A percentile compares a stretch with the other conserved stretches of the same genome.
These are phyloP conservation scores for Karalla daura DNA, from an alignment of 2,797 vertebrate genomes.

Conservation along the genomic window DNA sequence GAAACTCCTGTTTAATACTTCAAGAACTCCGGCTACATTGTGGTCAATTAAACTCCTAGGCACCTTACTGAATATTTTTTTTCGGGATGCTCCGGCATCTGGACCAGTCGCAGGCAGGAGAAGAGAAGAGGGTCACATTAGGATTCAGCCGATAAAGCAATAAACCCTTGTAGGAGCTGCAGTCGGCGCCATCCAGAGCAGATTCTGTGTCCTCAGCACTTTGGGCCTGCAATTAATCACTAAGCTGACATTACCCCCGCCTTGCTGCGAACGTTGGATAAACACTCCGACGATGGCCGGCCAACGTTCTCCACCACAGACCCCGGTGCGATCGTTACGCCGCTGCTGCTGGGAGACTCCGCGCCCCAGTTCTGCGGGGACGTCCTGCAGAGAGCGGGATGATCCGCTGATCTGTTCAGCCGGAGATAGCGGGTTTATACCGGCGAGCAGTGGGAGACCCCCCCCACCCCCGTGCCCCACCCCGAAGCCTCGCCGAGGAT, in stretches of 20 bases:
- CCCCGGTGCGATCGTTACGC: slow-evolving; percentile 43
- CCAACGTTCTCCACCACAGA: slow-evolving; percentile 40
- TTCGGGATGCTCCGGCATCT: slow-evolving; percentile 48
- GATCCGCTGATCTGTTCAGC: slow-evolving; percentile 58
- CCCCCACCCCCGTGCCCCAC: slow-evolving; percentile 11
- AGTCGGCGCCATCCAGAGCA: slow-evolving; percentile 69
- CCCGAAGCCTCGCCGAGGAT: slow-evolving; percentile 29
- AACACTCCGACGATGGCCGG: slow-evolving; percentile 63
- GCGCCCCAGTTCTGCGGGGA: slow-evolving; percentile 46
- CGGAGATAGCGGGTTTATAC: slow-evolving; percentile 43
- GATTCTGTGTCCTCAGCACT: slow-evolving; percentile 81
- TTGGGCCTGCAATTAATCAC: slow-evolving; percentile 79
- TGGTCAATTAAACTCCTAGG: slow-evolving; percentile 48
- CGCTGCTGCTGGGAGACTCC: slow-evolving; percentile 56
- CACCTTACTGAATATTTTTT: slow-evolving; percentile 47
- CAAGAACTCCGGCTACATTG: slow-evolving; percentile 22
- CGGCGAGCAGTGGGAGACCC: slow-evolving; percentile 29
- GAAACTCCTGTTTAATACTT: slow-evolving; percentile 40
- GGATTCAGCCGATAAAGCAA: slow-evolving; percentile 81
- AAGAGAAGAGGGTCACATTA: slow-evolving; percentile 69
- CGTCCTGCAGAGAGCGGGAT: slow-evolving; percentile 32
- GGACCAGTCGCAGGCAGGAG: slow-evolving; percentile 44
- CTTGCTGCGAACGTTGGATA: slow-evolving; percentile 66
- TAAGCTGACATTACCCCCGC: slow-evolving; percentile 69
- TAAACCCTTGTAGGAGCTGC: slow-evolving; percentile 74